A percentile compares a stretch with the other conserved stretches of the same genome.
phyloP scores from a whole-genome alignment of 2,888 invertebrate species.

The Melanchra persicariae region DNA sequence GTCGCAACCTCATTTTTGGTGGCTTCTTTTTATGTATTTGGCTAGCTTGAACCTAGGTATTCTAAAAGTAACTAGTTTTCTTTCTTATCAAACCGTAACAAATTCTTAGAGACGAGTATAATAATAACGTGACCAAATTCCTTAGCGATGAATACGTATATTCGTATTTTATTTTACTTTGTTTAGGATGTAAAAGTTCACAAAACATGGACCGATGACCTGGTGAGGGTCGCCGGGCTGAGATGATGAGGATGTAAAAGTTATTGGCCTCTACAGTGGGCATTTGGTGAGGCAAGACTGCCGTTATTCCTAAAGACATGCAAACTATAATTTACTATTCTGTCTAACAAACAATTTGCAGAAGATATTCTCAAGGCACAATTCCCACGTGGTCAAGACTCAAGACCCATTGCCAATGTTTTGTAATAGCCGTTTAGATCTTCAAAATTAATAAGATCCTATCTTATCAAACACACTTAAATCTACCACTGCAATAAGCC shows the following conservation, averaged over 20 bases:
- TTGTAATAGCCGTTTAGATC: conserved; percentile 12
- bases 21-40: conserved; percentile 21
- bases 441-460: conserved; percentile 25
- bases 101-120: conserved; percentile 40
- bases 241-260: no score
- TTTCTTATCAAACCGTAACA: conserved; percentile 49
- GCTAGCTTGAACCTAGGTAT: conserved; percentile 28
- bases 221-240: no score
- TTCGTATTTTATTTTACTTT: conserved; percentile 16
- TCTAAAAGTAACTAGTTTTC: conserved; percentile 43
- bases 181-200: neutral
- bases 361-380: neutral
- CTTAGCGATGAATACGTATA: conserved; percentile 7
- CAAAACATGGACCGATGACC: no score
- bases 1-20: conserved; percentile 22
- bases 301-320: neutral
- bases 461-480: conserved; percentile 30
- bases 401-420: conserved; percentile 10
- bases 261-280: neutral
- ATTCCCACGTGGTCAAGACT: conserved; percentile 28
- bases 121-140: conserved; percentile 51
- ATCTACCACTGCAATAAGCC: conserved; percentile 19
- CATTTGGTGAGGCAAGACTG: neutral
- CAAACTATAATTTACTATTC: neutral
- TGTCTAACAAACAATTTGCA: neutral